These are phyloP conservation scores for Spodoptera exigua DNA, from an alignment of 2,888 invertebrate species.

Conservation along the genomic window DNA sequence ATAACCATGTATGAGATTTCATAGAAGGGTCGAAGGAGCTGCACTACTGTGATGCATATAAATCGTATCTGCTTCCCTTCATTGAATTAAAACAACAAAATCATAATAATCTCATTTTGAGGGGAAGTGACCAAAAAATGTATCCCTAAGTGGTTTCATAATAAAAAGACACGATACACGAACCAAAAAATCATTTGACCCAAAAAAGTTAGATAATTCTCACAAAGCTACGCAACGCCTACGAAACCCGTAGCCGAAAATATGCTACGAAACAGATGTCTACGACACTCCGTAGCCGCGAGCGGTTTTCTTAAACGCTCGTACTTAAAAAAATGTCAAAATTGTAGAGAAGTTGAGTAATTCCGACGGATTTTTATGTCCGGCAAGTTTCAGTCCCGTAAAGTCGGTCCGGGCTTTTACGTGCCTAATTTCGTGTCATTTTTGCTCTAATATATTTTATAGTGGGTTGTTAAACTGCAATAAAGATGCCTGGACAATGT, in stretches of 20 bases:
- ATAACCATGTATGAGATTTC: neutral
- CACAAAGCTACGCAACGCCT: constrained; percentile 44
- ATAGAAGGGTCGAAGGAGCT: neutral
- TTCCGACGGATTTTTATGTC: constrained; percentile 54
- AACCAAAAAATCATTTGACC: constrained; percentile 24
- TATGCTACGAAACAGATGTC: constrained; percentile 54
- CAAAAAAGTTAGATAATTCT: constrained; percentile 52
- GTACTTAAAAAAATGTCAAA: constrained; percentile 56
- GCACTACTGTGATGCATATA: too few relatives aligned
- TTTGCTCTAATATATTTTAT: constrained; percentile 52
- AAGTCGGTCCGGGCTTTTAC: constrained; percentile 42
- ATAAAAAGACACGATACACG: constrained; percentile 20
- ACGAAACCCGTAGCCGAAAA: constrained; percentile 41
- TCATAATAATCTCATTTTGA: too few relatives aligned
- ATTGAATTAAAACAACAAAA: too few relatives aligned
- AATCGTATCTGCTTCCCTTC: too few relatives aligned
- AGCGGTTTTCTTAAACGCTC: constrained; percentile 52
- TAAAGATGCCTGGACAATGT: constrained; percentile 39
- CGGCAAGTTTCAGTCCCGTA: constrained; percentile 39
- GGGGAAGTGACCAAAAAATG: too few relatives aligned
- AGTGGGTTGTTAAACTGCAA: constrained; percentile 49
- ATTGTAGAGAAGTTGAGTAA: constrained; percentile 51
- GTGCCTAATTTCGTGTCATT: constrained; percentile 51
- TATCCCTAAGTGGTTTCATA: constrained; percentile 26
- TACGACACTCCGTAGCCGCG: constrained; percentile 47